Base-by-base conservation (phyloP, 2,797 vertebrate species). In the Myiotriccus ornatus region DNA sequence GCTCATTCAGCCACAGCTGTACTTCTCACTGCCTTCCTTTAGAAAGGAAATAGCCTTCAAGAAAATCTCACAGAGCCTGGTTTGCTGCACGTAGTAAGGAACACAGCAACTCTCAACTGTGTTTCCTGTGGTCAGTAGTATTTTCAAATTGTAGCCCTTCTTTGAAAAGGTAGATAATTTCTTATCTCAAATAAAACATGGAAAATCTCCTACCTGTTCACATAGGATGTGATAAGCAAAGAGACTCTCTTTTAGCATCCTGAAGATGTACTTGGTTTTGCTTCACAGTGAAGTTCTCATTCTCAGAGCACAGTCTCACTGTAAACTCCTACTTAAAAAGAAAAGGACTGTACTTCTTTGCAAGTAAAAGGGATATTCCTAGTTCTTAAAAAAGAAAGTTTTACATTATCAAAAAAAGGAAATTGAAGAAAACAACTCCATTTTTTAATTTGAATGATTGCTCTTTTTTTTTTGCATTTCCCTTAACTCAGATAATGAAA, bases 51-150 rank as follows among this genome's bases (percentile, higher is more conserved):
- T 7, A 52, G 4, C 22, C 14, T 77, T 34, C 17, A 89, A 63
- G 21, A n/a, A 73, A 68, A 63, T 64, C 50, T 74, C 30, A 15
- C 6, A 56, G 24, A 32, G 16, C 13, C 21, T 75, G 43, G 28
- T 53, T 84, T 88, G 44, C 28, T 52, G 37, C n/a, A 23, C 1
- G 0, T 14, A 32, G 13, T 22, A 24, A 74, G 49, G 59, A 77
- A 14, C 14, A 32, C 6, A 34, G 17, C 4, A 1, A 21, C 39
- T 63, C 21, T 24, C 21, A 28, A 0, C 4, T 57, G 3, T n/a
- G 20, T 20, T 84, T 78, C 55, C 11, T 82, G 9, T 5, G 52
- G 12, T 14, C 28, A 50, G 4, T 27, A 22, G 24, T 55, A 41
- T 57, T 52, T 64, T 44, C 30, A 77, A 62, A 20, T 23, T 32